Evolutionary conservation across 2,888 invertebrate genomes (phyloP).

Genomic region (Stenodera caucasica): DNA sequence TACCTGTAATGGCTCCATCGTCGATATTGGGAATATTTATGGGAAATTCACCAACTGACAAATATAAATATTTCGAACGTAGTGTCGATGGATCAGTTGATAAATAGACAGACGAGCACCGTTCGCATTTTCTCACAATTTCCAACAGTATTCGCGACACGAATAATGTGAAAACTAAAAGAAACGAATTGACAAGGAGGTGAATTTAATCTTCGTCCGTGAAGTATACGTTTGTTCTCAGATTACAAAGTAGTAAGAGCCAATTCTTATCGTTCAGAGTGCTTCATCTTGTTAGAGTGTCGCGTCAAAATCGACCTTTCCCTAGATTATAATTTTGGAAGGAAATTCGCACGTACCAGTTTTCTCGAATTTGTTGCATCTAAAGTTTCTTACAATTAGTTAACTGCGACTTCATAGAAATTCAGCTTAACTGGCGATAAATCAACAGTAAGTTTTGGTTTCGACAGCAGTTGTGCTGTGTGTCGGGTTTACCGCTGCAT

Average conservation of each 20-base stretch:
- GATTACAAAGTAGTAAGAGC: constrained; percentile 38
- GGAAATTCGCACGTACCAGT: neutral
- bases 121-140: neutral
- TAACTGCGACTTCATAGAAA: constrained; percentile 27
- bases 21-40: neutral
- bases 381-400: constrained; percentile 21
- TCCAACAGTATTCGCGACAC: constrained; percentile 17
- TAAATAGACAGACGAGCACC: neutral
- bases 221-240: constrained; percentile 29
- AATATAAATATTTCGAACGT: too few relatives aligned
- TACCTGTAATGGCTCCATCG: neutral
- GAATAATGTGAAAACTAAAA: constrained; percentile 34
- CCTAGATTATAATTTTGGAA: neutral
- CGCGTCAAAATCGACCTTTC: constrained; percentile 12
- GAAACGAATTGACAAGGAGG: constrained; percentile 42
- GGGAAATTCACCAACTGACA: too few relatives aligned
- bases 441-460: constrained; percentile 35
- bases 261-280: constrained; percentile 6
- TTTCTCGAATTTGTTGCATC: constrained; percentile 13
- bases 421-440: constrained; percentile 29
- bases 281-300: constrained; percentile 13
- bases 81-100: neutral
- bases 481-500: constrained; percentile 34
- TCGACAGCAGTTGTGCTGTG: constrained; percentile 33
- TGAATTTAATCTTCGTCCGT: constrained; percentile 41